Percentiles rank a stretch among this genome's conserved stretches.
These are phyloP conservation scores for Ameiurus melas DNA, from an alignment of 2,113 vertebrate species.

Conservation along the genomic window DNA sequence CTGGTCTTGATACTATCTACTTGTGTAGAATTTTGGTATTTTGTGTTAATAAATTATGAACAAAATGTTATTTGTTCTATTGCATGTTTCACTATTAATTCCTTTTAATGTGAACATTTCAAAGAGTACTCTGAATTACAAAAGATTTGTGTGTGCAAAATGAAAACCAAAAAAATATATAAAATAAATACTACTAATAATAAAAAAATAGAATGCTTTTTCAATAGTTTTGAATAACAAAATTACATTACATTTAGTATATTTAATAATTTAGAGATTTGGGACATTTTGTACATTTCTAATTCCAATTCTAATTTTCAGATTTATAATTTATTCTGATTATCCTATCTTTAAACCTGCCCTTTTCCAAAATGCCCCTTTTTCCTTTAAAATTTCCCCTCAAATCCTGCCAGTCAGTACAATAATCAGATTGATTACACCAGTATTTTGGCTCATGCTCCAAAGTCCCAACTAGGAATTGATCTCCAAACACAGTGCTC, in stretches of 20 bases:
- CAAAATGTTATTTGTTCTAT: not conserved
- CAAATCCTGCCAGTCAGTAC: not conserved
- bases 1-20: not conserved
- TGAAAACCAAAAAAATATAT: not conserved
- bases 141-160: not conserved
- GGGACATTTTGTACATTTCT: not conserved
- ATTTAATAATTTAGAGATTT: not conserved
- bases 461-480: conserved; percentile 37
- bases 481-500: conserved; percentile 29
- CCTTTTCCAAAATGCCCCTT: not conserved
- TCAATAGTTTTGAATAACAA: not conserved
- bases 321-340: not conserved
- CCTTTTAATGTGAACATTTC: not conserved
- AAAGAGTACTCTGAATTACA: too few species aligned
- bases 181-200: too few species aligned
- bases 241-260: not conserved
- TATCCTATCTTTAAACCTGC: not conserved
- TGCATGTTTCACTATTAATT: not conserved
- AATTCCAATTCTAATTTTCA: not conserved
- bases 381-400: not conserved
- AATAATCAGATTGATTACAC: conserved; percentile 25
- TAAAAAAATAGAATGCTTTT: too few species aligned
- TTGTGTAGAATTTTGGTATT: not conserved
- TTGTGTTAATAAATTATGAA: not conserved
- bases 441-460: conserved; percentile 21